Evolutionary conservation across 2,113 vertebrate species (phyloP).

Genomic region (Diglossa brunneiventris): DNA sequence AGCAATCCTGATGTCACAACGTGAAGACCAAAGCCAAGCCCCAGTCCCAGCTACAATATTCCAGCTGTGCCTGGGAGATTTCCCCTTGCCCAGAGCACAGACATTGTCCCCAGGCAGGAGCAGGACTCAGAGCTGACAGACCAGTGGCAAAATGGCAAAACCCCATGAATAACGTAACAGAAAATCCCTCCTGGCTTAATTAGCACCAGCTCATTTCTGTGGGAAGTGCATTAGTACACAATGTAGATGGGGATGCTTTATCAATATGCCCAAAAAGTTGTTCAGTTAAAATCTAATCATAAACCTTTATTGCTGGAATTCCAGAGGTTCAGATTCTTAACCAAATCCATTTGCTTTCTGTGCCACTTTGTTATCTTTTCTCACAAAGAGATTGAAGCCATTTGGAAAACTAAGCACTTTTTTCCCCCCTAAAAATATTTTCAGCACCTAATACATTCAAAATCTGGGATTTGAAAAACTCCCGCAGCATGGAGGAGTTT

Average conservation of each 20-base stretch:
- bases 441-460: not conserved
- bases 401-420: not conserved
- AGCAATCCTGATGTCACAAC: not conserved
- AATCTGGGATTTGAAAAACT: not conserved
- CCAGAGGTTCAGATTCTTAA: not conserved
- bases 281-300: not conserved
- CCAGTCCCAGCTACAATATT: fast-evolving
- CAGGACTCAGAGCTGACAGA: not conserved
- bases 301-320: not conserved
- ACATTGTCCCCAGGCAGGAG: not conserved
- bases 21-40: not conserved
- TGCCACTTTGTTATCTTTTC: not conserved
- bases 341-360: not conserved
- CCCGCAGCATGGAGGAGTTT: not conserved
- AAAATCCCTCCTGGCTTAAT: not conserved
- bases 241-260: not conserved
- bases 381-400: not conserved
- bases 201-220: not conserved
- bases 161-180: not conserved
- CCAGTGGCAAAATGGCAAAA: not conserved
- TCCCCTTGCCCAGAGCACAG: not conserved
- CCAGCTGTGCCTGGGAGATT: not conserved
- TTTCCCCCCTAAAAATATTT: not conserved
- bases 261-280: not conserved
- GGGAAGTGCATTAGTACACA: not conserved